Evolutionary conservation across 1,140 invertebrate species (phyloP), one percentile per base, ranked within the genome.

Genomic region (Muscidifurax raptorellus): DNA sequence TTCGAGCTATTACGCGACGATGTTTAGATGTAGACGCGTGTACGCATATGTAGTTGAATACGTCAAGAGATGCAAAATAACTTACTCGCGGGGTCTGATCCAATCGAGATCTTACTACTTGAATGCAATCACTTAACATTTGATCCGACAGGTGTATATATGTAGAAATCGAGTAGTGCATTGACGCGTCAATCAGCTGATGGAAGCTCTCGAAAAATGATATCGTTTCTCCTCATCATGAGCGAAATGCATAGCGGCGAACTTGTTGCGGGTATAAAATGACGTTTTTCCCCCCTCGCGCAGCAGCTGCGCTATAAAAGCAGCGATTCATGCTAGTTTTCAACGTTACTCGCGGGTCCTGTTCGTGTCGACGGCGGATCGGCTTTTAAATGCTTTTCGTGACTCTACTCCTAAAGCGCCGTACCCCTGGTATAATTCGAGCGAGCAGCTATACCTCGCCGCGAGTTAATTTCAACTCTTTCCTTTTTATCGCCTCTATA

Each of bases 381-480:
- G 82, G 40, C n/a, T 40, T 83, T 78, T 78, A 71, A 83, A 83
- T 83, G 82, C 27, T 78, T 72, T 76, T 72, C 82, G 82, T 83
- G 75, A 77, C 82, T 72, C 25, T n/a, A 71, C 66, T 59, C 22
- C 44, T 40, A 78, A n/a, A 83, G 32, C 30, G 27, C 18, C n/a
- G 15, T 25, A 36, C 36, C 32, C 36, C 36, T 40, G 36, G 52
- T 66, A n/a, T n/a, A 28, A 76, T 76, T 44, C 47, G 71, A 82
- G 15, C 67, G 0, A 75, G 25, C 3, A 22, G 25, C 22, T 80
- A 40, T n/a, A n/a, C n/a, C n/a, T n/a, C n/a, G n/a, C 13, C 44
- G 9, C 44, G 32, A 13, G 32, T 59, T 74, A 27, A 25, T 47
- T 22, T 22, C 0, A 18, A 13, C 36, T 15, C 5, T 78, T 78